Evolutionary conservation across 2,113 vertebrate species (phyloP).

Genomic region (Argyrosomus japonicus): DNA sequence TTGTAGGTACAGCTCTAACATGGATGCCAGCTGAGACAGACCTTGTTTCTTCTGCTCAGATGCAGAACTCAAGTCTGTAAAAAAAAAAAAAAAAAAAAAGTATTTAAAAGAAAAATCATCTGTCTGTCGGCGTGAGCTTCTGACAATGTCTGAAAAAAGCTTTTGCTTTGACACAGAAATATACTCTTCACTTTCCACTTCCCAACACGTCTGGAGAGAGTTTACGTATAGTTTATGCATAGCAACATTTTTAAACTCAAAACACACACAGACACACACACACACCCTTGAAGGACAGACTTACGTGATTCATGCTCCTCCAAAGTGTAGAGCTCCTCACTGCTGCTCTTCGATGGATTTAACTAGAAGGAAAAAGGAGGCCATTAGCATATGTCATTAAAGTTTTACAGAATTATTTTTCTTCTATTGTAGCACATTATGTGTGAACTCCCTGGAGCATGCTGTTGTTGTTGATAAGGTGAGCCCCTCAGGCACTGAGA

Average conservation of each 20-base stretch:
- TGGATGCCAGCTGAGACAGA: conserved; percentile 87
- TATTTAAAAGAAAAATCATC: not conserved
- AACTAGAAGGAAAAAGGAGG: conserved; percentile 78
- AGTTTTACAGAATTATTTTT: not conserved
- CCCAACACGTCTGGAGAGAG: not conserved
- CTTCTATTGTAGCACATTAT: not conserved
- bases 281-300: conserved; percentile 60
- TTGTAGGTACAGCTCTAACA: conserved; percentile 89
- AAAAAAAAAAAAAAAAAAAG: not conserved
- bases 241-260: conserved; percentile 54
- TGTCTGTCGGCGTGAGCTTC: not conserved
- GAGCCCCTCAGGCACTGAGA: not conserved
- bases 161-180: not conserved
- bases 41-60: conserved; percentile 92
- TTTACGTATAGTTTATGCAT: too few relatives aligned
- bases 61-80: conserved; percentile 86
- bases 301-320: conserved; percentile 93
- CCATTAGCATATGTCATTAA: not conserved
- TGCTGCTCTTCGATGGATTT: conserved; percentile 77
- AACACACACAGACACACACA: conserved; percentile 22
- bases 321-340: conserved; percentile 89
- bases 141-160: not conserved
- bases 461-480: not conserved
- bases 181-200: not conserved
- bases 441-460: not conserved